Conservation (phyloP, 2,797 vertebrate species). For the Lophotriccus pileatus region DNA sequence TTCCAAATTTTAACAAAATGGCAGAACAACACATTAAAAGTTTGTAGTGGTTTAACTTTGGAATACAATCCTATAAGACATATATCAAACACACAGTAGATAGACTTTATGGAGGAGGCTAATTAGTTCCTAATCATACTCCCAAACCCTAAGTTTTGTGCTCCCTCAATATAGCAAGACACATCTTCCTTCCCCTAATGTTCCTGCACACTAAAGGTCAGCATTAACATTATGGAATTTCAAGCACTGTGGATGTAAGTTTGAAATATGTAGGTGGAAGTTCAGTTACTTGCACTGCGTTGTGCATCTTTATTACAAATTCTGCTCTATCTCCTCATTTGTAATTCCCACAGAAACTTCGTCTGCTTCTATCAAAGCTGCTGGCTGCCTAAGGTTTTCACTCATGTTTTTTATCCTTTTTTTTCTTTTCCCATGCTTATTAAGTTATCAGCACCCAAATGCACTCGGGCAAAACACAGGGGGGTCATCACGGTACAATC, state of each 20-base stretch:
- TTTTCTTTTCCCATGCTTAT: not conserved
- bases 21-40: not conserved
- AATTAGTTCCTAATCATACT: not conserved
- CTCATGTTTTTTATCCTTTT: not conserved
- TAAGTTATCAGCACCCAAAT: not conserved
- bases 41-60: not conserved
- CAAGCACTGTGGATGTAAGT: not conserved
- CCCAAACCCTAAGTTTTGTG: not conserved
- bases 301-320: slow-evolving; percentile 15
- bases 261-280: slow-evolving; percentile 1
- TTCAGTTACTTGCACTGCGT: not conserved
- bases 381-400: not conserved
- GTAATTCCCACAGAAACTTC: slow-evolving; percentile 48
- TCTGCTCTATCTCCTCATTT: slow-evolving; percentile 25
- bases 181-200: not conserved
- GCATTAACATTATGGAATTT: slow-evolving; percentile 14
- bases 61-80: not conserved
- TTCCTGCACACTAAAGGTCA: not conserved
- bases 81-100: not conserved
- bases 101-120: not conserved
- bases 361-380: not conserved
- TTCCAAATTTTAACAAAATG: not conserved
- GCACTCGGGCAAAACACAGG: not conserved
- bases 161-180: not conserved
- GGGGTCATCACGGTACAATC: not conserved